phyloP scores from a whole-genome alignment of 1,140 invertebrate genomes.

The Drosophila malerkotliana region DNA sequence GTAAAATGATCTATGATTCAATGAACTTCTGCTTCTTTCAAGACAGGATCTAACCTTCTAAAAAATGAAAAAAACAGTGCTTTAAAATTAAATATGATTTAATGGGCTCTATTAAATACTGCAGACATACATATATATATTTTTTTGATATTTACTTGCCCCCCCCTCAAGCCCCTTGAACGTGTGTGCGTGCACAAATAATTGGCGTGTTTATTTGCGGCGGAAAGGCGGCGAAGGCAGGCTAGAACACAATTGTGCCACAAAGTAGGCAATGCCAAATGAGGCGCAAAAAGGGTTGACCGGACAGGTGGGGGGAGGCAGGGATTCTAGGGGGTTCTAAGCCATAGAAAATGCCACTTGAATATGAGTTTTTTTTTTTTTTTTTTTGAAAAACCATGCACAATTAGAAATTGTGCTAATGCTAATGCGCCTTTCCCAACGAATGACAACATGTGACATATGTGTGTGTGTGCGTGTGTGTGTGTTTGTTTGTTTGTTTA shows the following conservation, averaged over 20 bases:
- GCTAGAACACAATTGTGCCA: constrained; percentile 12
- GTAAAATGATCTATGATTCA: no score
- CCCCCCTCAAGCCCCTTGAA: neutral
- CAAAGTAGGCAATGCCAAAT: constrained; percentile 42
- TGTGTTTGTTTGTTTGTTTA: neutral
- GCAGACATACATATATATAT: no score
- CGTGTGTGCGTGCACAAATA: constrained; percentile 33
- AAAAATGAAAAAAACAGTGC: no score
- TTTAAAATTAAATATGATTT: no score
- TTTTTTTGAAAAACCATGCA: constrained; percentile 22
- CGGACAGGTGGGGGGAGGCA: neutral
- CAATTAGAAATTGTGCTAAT: constrained; percentile 42
- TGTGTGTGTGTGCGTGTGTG: constrained; percentile 1
- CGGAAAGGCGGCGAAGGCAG: constrained; percentile 24
- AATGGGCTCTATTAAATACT: no score
- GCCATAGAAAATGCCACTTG: constrained; percentile 17
- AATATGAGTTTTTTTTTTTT: constrained; percentile 14
- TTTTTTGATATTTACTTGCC: neutral
- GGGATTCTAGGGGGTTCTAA: no score
- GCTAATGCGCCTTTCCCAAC: constrained; percentile 10
- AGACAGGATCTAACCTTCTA: no score
- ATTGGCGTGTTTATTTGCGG: constrained; percentile 66
- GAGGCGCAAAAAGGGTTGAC: constrained; percentile 8
- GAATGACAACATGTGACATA: constrained; percentile 15
- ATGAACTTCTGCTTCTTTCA: no score